Evolutionary conservation across 2,113 vertebrate species (phyloP).

Genomic region (Craseonycteris thonglongyai): DNA sequence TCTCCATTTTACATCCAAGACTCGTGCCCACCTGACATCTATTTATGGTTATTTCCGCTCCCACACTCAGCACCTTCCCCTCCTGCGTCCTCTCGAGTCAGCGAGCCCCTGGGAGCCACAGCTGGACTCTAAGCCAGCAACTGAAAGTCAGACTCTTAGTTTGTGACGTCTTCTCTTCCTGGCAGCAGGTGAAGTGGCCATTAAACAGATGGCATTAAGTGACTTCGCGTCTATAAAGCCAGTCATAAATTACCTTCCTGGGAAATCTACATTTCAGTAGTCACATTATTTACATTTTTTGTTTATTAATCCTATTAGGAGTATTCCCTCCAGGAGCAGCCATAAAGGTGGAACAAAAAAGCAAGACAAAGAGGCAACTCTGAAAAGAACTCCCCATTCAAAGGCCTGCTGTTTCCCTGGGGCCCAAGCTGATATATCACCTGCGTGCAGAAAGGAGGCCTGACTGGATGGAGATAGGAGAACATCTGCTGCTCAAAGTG

Average conservation of each 20-base stretch:
- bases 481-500: background rate
- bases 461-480: background rate
- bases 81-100: background rate
- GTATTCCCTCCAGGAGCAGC: constrained; percentile 14
- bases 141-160: background rate
- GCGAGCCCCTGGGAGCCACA: background rate
- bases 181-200: background rate
- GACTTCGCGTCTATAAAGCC: background rate
- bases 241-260: background rate
- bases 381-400: background rate
- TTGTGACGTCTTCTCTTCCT: background rate
- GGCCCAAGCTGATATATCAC: background rate
- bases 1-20: background rate
- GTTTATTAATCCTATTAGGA: constrained; percentile 50
- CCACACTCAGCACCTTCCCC: background rate
- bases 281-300: constrained; percentile 39
- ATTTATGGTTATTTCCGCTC: background rate
- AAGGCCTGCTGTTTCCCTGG: background rate
- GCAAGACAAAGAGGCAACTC: constrained; percentile 15
- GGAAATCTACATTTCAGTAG: constrained; percentile 25
- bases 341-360: background rate
- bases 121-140: too few species aligned
- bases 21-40: too few species aligned
- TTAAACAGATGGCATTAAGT: background rate
- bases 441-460: background rate